Conservation (phyloP, 2,888 invertebrate genomes). For the Chloroclysta siterata region DNA sequence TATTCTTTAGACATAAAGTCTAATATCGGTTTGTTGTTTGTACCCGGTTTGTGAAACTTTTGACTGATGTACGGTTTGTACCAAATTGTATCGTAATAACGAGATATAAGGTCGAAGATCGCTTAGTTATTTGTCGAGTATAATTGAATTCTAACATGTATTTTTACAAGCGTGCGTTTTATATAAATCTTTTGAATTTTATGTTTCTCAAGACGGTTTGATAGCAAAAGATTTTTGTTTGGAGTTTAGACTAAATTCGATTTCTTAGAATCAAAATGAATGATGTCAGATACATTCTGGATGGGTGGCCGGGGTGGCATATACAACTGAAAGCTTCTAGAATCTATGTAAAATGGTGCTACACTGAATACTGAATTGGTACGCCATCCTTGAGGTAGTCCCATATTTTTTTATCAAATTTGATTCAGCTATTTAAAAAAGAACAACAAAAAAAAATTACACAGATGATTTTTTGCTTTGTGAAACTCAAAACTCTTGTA, state of each 20-base stretch:
- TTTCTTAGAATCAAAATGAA: not conserved
- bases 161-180: conserved; percentile 8
- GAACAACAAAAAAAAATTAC: no score
- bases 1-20: conserved; percentile 2
- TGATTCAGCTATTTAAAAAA: no score
- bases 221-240: not conserved
- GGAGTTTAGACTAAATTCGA: conserved; percentile 5
- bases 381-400: no score
- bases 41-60: not conserved
- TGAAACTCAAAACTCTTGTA: no score
- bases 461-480: no score
- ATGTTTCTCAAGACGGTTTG: conserved; percentile 5
- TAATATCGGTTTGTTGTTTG: not conserved
- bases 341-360: no score
- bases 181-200: conserved; percentile 18
- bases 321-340: no score
- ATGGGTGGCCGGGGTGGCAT: no score
- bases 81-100: conserved; percentile 9
- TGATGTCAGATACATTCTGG: not conserved
- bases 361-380: no score
- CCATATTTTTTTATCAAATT: no score
- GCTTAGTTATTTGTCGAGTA: not conserved
- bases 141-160: conserved; percentile 16
- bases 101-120: conserved; percentile 19
- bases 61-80: not conserved